phyloP scores from a whole-genome alignment of 2,113 vertebrate genomes.

The Gracilinanus agilis region DNA sequence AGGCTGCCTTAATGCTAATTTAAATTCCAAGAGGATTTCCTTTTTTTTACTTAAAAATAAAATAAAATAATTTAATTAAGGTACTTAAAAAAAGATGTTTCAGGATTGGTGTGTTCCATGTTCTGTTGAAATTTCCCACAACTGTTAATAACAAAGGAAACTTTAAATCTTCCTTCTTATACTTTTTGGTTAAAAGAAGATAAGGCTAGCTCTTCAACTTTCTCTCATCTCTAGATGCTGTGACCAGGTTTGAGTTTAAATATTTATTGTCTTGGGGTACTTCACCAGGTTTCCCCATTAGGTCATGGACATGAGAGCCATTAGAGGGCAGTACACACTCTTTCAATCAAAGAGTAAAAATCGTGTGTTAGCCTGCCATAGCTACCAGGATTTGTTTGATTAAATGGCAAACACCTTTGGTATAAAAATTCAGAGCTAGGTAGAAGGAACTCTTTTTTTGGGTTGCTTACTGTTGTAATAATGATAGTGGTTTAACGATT shows the following conservation, averaged over 20 bases:
- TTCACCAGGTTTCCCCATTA: conserved; percentile 27
- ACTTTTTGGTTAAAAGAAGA: conserved; percentile 7
- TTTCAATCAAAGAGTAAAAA: conserved; percentile 65
- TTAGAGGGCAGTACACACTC: conserved; percentile 81
- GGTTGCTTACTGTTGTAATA: conserved; percentile 74
- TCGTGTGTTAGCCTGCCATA: conserved; percentile 62
- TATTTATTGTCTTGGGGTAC: conserved; percentile 15
- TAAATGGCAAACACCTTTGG: conserved; percentile 83
- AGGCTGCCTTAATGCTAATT: not conserved
- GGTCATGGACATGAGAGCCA: conserved; percentile 68
- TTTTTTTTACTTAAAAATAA: not conserved
- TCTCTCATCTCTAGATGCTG: not conserved
- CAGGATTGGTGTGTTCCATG: not conserved
- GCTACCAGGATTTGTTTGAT: conserved; percentile 82
- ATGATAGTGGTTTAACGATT: conserved; percentile 72
- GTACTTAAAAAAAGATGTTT: not conserved
- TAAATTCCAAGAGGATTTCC: not conserved
- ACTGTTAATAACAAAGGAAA: conserved; percentile 35
- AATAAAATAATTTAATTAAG: not conserved
- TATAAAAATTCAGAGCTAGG: conserved; percentile 78
- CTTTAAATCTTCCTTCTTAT: conserved; percentile 17
- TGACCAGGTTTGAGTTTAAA: not conserved
- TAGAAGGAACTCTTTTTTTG: conserved; percentile 39
- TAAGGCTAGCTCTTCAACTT: not conserved
- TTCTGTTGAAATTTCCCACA: not conserved